Base-by-base conservation (phyloP, 2,797 vertebrate species). In the Lutjanus campechanus region DNA sequence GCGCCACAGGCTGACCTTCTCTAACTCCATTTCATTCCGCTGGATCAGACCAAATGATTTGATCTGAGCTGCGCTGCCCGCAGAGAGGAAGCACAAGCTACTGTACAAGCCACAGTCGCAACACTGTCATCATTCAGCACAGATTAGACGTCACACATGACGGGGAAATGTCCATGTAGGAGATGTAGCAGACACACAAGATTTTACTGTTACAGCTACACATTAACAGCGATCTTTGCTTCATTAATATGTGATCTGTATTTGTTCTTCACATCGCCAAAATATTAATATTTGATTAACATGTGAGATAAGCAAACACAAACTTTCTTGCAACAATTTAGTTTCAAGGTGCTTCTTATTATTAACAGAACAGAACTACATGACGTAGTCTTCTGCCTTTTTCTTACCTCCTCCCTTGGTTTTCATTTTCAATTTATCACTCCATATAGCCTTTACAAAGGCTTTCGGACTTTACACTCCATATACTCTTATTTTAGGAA, bases 1-100 rank as follows among this genome's bases (percentile, higher is more conserved):
- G 83, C 29, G 2, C 80, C 83, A 80, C 36, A 16, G 73, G 55
- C 73, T 91, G 90, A 93, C 91, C 90, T 89, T 89, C 84, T 85
- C 85, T 90, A 89, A 92, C 88, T 87, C 83, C 36, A 83, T 87
- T 92, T 90, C 74, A 88, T 91, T 85, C 77, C 55, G 43, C 79
- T 77, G 81, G 87, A 91, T 91, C 84, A 89, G 71, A 83, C 51
- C 82, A 74, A 86, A 83, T 89, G 73, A 92, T 93, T 90, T 76
- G 85, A 88, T 87, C 67, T 76, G 70, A 73, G 71, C 76, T 16
- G 40, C 3, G 36, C 54, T 56, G 82, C 76, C 77, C 44, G 8
- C 50, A 71, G 71, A 84, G 51, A 71, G 54, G 58, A 75, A 82
- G 50, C 67, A 44, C 63, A 58, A 10, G 3, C 44, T 41, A 70